These are phyloP conservation scores for Coptodon rendalli DNA, from an alignment of 2,113 vertebrate genomes.

Conservation along the genomic window DNA sequence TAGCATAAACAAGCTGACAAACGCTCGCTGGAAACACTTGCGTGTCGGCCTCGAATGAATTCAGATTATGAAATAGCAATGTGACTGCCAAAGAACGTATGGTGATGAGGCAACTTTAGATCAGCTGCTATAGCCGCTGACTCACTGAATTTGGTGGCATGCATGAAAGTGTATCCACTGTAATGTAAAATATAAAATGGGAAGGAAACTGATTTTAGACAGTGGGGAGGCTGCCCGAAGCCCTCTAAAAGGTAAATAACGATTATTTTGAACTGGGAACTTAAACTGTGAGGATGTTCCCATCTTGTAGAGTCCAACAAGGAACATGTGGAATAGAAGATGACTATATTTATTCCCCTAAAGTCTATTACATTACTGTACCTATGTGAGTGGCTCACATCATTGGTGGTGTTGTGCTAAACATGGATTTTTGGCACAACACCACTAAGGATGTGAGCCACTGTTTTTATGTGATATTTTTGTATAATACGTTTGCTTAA, in stretches of 20 bases:
- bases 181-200: not conserved
- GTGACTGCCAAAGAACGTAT: slow-evolving; percentile 4
- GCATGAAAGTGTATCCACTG: not conserved
- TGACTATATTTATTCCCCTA: not conserved
- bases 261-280: not conserved
- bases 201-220: not conserved
- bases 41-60: not conserved
- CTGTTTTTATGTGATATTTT: not conserved
- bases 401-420: not conserved
- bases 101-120: not conserved
- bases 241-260: not conserved
- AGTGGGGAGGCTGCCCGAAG: not conserved
- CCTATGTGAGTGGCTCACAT: not conserved
- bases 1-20: not conserved
- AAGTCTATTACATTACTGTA: not conserved
- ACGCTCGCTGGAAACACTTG: not conserved
- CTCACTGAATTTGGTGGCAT: not conserved
- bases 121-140: not conserved
- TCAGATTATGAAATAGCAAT: slow-evolving; percentile 19
- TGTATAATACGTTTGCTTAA: not conserved
- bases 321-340: not conserved
- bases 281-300: not conserved
- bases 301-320: not conserved
- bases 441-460: not conserved
- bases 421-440: not conserved